Percentiles rank a stretch among this genome's conserved stretches.
Conservation (phyloP, 2,113 vertebrate genomes). For the Nycticryphes semicollaris region DNA sequence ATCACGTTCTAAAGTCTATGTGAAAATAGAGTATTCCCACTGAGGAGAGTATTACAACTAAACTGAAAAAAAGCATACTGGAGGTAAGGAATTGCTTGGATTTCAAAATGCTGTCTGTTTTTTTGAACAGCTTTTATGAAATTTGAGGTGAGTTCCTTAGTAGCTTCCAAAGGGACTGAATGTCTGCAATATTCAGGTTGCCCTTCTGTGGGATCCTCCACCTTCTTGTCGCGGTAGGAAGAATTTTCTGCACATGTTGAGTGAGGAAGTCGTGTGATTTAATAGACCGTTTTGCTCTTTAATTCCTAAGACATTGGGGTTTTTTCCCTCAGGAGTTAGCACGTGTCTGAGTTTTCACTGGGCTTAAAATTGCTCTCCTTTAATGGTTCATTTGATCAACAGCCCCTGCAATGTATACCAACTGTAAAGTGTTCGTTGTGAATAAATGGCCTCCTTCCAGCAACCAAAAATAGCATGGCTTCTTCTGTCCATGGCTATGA, state of each 20-base stretch:
- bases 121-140: not conserved
- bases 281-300: not conserved
- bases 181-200: not conserved
- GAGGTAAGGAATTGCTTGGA: not conserved
- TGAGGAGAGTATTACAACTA: not conserved
- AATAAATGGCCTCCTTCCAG: not conserved
- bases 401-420: not conserved
- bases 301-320: not conserved
- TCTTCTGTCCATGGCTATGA: not conserved
- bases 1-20: not conserved
- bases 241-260: not conserved
- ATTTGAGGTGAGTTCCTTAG: not conserved
- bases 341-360: not conserved
- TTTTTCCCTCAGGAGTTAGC: not conserved
- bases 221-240: not conserved
- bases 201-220: not conserved
- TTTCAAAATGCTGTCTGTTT: not conserved
- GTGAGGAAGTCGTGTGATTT: not conserved
- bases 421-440: not conserved
- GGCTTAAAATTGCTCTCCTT: conserved; percentile 29
- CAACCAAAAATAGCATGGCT: not conserved
- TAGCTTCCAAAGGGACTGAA: not conserved
- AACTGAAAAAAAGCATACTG: not conserved
- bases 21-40: not conserved
- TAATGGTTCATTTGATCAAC: conserved; percentile 25